Percentiles rank a stretch among this genome's conserved stretches.
These are phyloP conservation scores for Ptilorrhoa leucosticta DNA, from an alignment of 2,113 vertebrate genomes.

Conservation along the genomic window DNA sequence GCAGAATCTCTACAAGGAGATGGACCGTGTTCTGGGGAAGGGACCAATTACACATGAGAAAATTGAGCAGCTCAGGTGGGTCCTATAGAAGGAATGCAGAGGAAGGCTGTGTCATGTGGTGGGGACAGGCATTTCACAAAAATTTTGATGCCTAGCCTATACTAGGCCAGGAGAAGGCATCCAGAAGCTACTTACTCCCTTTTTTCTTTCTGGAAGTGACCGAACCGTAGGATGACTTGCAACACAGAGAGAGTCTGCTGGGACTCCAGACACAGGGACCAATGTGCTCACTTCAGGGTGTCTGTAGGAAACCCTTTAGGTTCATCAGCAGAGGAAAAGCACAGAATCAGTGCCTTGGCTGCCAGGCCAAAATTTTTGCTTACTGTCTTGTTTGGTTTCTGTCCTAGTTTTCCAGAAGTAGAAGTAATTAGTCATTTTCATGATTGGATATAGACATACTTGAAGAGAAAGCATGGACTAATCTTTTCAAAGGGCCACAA, in stretches of 20 bases:
- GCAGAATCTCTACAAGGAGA: conserved; percentile 84
- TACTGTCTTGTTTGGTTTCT: background rate
- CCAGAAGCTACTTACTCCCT: background rate
- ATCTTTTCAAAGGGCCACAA: background rate
- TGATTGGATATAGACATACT: background rate
- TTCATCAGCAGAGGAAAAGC: background rate
- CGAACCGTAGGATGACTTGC: background rate
- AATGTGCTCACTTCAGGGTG: background rate
- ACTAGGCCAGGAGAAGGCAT: background rate
- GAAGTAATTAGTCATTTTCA: background rate
- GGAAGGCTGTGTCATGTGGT: background rate
- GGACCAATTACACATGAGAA: conserved; percentile 84
- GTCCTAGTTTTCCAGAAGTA: background rate
- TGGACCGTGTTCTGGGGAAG: conserved; percentile 83
- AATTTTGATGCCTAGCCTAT: background rate
- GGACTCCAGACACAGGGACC: background rate
- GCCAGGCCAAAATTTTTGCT: background rate
- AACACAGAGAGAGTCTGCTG: background rate
- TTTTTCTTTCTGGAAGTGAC: background rate
- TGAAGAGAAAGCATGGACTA: background rate
- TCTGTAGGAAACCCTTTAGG: background rate
- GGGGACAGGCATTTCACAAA: background rate
- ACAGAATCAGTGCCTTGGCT: background rate
- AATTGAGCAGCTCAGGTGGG: conserved; percentile 88
- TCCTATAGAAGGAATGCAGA: background rate